A percentile compares a stretch with the other conserved stretches of the same genome.
Conservation (phyloP, 2,797 vertebrate genomes). For the Pangasius sanitwongsei region DNA sequence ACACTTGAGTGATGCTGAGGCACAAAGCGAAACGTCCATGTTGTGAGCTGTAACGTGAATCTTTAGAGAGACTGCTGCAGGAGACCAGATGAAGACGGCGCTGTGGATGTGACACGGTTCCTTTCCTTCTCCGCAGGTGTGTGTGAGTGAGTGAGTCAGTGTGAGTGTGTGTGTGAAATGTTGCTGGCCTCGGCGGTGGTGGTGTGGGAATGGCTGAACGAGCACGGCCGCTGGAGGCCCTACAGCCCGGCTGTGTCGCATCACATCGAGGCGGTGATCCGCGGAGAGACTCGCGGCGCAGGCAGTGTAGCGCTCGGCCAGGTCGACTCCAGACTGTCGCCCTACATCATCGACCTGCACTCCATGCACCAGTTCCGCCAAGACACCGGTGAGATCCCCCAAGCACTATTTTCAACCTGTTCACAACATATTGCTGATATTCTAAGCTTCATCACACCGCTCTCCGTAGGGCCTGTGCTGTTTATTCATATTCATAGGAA, state of each 20-base stretch:
- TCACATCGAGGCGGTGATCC: constrained; percentile 94
- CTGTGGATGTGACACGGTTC: background rate
- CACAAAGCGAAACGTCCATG: background rate
- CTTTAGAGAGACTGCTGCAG: background rate
- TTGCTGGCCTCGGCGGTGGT: constrained; percentile 92
- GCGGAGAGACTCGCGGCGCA: constrained; percentile 87
- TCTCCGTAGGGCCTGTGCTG: background rate
- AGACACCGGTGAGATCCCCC: constrained; percentile 84
- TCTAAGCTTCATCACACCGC: background rate
- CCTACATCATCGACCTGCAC: constrained; percentile 93
- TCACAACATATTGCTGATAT: background rate
- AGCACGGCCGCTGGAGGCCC: constrained; percentile 95
- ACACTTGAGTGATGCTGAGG: no score
- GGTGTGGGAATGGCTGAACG: constrained; percentile 99
- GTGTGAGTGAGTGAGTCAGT: constrained; percentile 56
- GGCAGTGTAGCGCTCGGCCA: constrained; percentile 89
- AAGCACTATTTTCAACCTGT: background rate
- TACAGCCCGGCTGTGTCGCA: constrained; percentile 95
- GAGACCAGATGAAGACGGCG: background rate
- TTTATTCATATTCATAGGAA: background rate
- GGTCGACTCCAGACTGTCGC: constrained; percentile 89
- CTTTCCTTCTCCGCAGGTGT: constrained; percentile 64
- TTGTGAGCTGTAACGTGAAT: background rate
- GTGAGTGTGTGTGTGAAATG: constrained; percentile 70
- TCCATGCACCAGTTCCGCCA: constrained; percentile 95